A percentile compares a stretch with the other conserved stretches of the same genome.
These are phyloP conservation scores for Syndactyla subalaris DNA, from an alignment of 2,797 vertebrate genomes.

Conservation along the genomic window DNA sequence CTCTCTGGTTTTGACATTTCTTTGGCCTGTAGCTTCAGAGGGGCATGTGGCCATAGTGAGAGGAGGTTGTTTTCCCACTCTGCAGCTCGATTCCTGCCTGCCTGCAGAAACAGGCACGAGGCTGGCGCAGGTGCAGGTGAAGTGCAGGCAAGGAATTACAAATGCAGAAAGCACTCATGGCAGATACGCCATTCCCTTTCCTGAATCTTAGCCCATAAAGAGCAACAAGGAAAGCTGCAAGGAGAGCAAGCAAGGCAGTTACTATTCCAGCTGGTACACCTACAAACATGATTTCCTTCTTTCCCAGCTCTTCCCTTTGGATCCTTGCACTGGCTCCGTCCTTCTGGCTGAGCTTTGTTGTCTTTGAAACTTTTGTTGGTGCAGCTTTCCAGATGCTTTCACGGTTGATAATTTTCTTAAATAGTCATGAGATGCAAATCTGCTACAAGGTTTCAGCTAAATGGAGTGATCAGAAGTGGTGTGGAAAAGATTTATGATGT, in stretches of 20 bases:
- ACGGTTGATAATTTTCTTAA: background rate
- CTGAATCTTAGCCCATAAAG: background rate
- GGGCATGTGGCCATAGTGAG: background rate
- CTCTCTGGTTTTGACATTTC: background rate
- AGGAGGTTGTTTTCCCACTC: background rate
- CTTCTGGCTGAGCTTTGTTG: slow-evolving; percentile 25
- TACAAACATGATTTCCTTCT: background rate
- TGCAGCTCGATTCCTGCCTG: background rate
- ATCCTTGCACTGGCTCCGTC: background rate
- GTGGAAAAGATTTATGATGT: background rate
- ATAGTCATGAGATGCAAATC: background rate
- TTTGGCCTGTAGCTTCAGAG: background rate
- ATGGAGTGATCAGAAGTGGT: background rate
- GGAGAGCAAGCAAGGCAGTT: background rate
- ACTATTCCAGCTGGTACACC: slow-evolving; percentile 19
- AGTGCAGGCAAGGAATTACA: background rate
- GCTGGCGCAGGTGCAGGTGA: background rate
- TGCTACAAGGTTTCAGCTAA: background rate
- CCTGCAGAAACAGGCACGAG: background rate
- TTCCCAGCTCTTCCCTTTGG: slow-evolving; percentile 34
- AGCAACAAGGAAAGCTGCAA: background rate
- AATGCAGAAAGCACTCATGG: background rate
- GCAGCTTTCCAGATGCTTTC: slow-evolving; percentile 34
- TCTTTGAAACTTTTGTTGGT: slow-evolving; percentile 3
- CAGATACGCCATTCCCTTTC: background rate